Conservation (phyloP, 2,888 invertebrate genomes). For the Zeuzera pyrina region DNA sequence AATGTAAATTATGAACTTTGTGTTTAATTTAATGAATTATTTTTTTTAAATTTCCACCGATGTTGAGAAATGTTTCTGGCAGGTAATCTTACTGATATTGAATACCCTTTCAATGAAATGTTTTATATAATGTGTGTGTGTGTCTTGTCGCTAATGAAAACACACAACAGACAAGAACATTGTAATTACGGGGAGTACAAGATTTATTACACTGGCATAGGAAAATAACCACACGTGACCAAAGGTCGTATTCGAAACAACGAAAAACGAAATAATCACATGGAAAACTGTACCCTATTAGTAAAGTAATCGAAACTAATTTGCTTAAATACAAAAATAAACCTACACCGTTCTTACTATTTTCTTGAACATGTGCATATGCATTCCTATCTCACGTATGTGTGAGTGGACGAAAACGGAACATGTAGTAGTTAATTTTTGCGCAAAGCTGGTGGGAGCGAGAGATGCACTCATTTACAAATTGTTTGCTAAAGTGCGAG, state of each 20-base stretch:
- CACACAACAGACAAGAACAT: constrained; percentile 68
- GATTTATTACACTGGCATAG: constrained; percentile 68
- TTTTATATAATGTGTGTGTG: constrained; percentile 18
- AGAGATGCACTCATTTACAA: constrained; percentile 67
- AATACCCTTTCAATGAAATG: neutral
- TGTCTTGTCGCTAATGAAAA: constrained; percentile 60
- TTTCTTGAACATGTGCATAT: constrained; percentile 47
- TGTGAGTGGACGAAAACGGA: constrained; percentile 53
- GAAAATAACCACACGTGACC: constrained; percentile 68
- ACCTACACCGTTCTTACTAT: constrained; percentile 31
- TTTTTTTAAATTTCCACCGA: too few species aligned
- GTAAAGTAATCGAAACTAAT: constrained; percentile 45
- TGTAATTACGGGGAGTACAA: constrained; percentile 68
- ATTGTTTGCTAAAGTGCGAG: constrained; percentile 54
- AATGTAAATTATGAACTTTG: too few species aligned
- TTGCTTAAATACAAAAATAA: constrained; percentile 29
- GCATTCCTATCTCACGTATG: constrained; percentile 53
- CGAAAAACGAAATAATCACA: constrained; percentile 31
- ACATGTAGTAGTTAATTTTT: constrained; percentile 72
- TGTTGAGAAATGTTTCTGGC: too few species aligned
- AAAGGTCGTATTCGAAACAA: constrained; percentile 18
- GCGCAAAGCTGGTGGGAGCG: constrained; percentile 68
- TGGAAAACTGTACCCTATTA: constrained; percentile 47
- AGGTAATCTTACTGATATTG: neutral
- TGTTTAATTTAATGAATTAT: too few species aligned